These are phyloP conservation scores for Platypus cylindrus DNA, from an alignment of 2,888 invertebrate genomes.

Conservation along the genomic window DNA sequence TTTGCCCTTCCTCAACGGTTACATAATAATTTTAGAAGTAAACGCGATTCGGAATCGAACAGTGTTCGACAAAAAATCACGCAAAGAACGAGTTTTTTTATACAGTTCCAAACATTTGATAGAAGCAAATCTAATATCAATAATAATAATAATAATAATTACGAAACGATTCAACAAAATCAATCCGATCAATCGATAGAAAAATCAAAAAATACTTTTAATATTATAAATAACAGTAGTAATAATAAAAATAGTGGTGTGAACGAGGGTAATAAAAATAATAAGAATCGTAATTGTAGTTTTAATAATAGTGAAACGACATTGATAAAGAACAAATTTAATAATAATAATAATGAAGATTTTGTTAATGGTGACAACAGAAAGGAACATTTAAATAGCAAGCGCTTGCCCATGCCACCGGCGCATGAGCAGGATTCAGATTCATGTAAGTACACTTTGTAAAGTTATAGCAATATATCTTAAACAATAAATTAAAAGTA, in stretches of 20 bases:
- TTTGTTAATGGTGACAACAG: conserved; percentile 4
- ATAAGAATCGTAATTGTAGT: no score
- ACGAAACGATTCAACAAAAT: conserved; percentile 1
- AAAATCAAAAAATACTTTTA: conserved; percentile 4
- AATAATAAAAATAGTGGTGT: conserved; percentile 5
- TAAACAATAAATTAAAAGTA: no score
- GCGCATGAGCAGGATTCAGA: conserved; percentile 17
- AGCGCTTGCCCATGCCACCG: conserved; percentile 16
- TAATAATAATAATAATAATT: conserved; percentile 3
- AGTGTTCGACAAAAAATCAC: no score
- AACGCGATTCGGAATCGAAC: no score
- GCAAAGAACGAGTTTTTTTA: no score
- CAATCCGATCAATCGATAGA: no score
- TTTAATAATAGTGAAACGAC: not conserved
- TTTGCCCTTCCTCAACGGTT: no score
- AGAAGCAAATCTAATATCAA: conserved; percentile 3
- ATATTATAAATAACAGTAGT: conserved; percentile 4
- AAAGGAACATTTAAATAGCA: conserved; percentile 7
- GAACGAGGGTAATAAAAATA: no score
- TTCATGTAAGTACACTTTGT: conserved; percentile 15
- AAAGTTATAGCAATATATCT: no score
- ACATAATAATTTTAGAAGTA: no score
- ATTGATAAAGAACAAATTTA: not conserved
- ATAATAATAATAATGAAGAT: conserved; percentile 3
- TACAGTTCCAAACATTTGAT: no score